Evolutionary conservation across 1,140 invertebrate genomes (phyloP).

Genomic region (Eriocheir sinensis): DNA sequence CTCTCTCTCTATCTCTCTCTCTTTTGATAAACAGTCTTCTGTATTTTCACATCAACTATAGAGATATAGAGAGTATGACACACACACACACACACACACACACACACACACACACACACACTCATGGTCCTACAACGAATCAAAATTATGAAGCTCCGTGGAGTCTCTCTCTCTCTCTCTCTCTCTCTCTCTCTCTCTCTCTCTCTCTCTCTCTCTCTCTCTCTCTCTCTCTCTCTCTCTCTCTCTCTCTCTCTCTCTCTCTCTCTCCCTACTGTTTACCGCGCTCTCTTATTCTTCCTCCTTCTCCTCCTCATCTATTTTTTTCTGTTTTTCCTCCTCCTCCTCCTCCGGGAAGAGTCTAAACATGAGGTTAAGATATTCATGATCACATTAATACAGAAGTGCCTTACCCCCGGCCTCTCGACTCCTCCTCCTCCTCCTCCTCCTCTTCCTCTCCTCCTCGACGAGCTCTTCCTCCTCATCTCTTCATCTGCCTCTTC

Average conservation of each 20-base stretch:
- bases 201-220: no score
- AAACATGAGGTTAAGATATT: conserved; percentile 10
- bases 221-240: conserved; percentile 30
- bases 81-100: no score
- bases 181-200: no score
- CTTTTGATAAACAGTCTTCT: no score
- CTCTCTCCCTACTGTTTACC: neutral
- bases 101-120: no score
- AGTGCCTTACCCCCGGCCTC: neutral
- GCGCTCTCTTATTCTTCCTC: neutral
- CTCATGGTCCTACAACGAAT: no score
- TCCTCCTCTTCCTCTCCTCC: neutral
- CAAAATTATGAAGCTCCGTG: no score
- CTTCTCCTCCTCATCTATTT: neutral
- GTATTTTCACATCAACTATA: no score
- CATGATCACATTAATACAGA: neutral
- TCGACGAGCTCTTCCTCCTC: neutral
- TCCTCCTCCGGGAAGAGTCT: neutral
- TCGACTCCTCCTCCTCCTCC: conserved; percentile 2
- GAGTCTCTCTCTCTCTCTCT: no score
- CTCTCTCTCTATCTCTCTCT: no score
- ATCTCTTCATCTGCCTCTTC: no score
- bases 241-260: conserved; percentile 6
- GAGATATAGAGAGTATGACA: no score
- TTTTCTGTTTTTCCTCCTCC: neutral